Base-by-base conservation (phyloP, 2,888 invertebrate species). In the Luperina testacea region DNA sequence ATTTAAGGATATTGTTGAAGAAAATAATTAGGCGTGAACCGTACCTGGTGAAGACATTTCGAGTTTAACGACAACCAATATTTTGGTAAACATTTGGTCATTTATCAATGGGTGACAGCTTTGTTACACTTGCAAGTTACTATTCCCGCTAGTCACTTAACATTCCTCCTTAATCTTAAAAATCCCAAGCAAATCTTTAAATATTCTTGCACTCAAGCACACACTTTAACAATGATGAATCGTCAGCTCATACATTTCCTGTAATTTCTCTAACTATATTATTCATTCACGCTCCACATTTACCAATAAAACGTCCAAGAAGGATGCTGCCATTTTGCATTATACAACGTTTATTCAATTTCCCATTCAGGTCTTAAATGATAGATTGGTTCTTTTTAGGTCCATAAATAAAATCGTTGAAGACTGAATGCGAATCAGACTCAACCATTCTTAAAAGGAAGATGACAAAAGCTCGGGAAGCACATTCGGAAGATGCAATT, bases 281-380 rank as follows among this genome's bases (percentile, higher is more conserved):
- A 51, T 76, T 74, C 61, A 75, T 77, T 74, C 65, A 48, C 42
- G 81, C 27, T 65, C 71, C 38, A 68, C n/a, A 87, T 79, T 73
- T 67, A 42, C 75, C 67, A 79, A 73, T 79, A 71, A 87, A 76
- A 75, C 38, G n/a, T 67, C 69, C 27, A 69, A 80, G 51, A 42
- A 74, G 73, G 75, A 84, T 80, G 73, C 61, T 84, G 87, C n/a
- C 53, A 76, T 75, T 87, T 85, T 77, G 76, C 57, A 74, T 74
- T 69, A 59, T 63, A 63, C 65, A 69, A 69, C 84, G 61, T 65
- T 85, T 87, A 85, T 85, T 59, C 88, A 85, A 85, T 87, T 87
- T 87, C 59, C 69, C 75, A 85, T 80, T 85, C 88, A 85, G 6
- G 15, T n/a, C 63, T 72, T 75, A 84, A 84, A 75, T 87, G 80